Evolutionary conservation across 2,113 vertebrate genomes (phyloP).

Genomic region (Scomber japonicus): DNA sequence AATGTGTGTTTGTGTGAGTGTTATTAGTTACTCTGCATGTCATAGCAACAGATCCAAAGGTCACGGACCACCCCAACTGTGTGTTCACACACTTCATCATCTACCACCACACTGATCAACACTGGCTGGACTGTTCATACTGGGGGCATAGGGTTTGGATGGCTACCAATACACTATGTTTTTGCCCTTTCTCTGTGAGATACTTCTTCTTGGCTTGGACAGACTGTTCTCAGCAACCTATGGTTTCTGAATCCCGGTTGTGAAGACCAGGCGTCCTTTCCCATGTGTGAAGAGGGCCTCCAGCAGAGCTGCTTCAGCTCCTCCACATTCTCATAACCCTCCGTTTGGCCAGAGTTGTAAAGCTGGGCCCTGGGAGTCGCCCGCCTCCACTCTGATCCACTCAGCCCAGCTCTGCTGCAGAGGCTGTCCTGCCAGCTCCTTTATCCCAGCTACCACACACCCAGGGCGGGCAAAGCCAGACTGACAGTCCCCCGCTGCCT

Average conservation of each 20-base stretch:
- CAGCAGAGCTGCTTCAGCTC: slow-evolving; percentile 75
- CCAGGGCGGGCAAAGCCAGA: slow-evolving; percentile 77
- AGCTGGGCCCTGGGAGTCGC: slow-evolving; percentile 78
- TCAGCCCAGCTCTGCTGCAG: slow-evolving; percentile 67
- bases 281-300: slow-evolving; percentile 79
- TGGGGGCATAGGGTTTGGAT: slow-evolving; percentile 54
- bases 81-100: slow-evolving; percentile 76
- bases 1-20: slow-evolving; percentile 57
- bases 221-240: slow-evolving; percentile 53
- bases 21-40: slow-evolving; percentile 72
- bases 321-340: slow-evolving; percentile 70
- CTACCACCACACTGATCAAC: slow-evolving; percentile 52
- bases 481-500: slow-evolving; percentile 82
- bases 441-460: slow-evolving; percentile 78
- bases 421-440: slow-evolving; percentile 78
- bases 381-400: slow-evolving; percentile 76
- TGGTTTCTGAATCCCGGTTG: slow-evolving; percentile 69
- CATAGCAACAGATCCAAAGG: slow-evolving; percentile 77
- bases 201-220: slow-evolving; percentile 60
- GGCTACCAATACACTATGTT: slow-evolving; percentile 48
- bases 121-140: slow-evolving; percentile 60
- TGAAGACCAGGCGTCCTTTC: slow-evolving; percentile 77
- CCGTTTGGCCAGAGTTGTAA: slow-evolving; percentile 77
- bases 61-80: slow-evolving; percentile 78
- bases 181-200: slow-evolving; percentile 54